Percentiles rank a stretch among this genome's conserved stretches.
Conservation (phyloP, 2,113 vertebrate genomes). For the Australoheros scitulus region DNA sequence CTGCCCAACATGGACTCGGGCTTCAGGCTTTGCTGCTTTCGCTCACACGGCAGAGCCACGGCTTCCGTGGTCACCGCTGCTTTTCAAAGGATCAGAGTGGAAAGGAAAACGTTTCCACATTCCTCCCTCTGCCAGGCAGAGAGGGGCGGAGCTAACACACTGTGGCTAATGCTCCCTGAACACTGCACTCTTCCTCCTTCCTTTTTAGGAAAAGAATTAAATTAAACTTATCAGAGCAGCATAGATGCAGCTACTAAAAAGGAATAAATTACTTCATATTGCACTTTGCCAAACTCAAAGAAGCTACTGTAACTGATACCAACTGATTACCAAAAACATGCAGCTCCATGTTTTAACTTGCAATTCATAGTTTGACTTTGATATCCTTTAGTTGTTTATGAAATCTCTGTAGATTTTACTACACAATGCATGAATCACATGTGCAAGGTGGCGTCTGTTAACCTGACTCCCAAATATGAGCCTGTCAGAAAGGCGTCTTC, state of each 20-base stretch:
- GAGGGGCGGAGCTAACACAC: not conserved
- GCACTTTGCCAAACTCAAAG: conserved; percentile 1
- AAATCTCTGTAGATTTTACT: not conserved
- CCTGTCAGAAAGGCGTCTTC: not conserved
- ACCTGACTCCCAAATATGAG: not conserved
- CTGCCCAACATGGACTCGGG: not conserved
- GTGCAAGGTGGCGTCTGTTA: not conserved
- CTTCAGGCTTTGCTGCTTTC: not conserved
- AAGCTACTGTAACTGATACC: not conserved
- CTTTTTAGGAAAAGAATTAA: not conserved
- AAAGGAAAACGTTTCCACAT: too few species aligned
- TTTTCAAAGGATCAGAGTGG: not conserved
- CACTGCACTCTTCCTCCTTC: not conserved
- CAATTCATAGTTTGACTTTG: not conserved
- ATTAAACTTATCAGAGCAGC: not conserved
- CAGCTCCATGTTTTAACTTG: not conserved
- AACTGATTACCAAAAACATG: not conserved
- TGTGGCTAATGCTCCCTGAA: not conserved
- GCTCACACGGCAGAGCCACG: not conserved
- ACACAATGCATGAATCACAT: not conserved
- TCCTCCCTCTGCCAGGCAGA: too few species aligned
- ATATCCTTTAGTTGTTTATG: not conserved
- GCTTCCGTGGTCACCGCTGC: not conserved
- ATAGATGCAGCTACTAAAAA: not conserved
- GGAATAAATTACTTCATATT: not conserved